Conservation (phyloP, 1,140 invertebrate genomes). For the Meloidogyne hapla region DNA sequence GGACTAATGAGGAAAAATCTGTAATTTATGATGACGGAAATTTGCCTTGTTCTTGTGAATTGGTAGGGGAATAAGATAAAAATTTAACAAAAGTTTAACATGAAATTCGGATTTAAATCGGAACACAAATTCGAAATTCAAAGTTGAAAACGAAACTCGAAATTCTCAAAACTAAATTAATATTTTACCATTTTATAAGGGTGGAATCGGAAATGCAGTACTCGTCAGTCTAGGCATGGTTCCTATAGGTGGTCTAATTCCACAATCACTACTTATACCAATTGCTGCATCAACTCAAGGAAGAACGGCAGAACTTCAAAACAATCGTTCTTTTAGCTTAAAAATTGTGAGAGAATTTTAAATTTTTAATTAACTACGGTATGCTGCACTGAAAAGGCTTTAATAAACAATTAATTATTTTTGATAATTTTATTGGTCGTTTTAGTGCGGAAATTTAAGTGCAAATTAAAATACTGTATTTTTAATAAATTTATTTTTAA, state of each 20-base stretch:
- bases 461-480: no score
- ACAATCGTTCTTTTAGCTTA: background rate
- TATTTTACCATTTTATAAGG: background rate
- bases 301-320: background rate
- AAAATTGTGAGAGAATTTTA: background rate
- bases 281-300: background rate
- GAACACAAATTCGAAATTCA: background rate
- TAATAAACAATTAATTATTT: no score
- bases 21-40: background rate
- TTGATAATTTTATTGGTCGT: no score
- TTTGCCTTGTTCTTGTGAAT: conserved; percentile 35
- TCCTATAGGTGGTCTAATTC: background rate
- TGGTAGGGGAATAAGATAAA: no score
- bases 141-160: no score
- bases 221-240: conserved; percentile 13
- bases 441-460: no score
- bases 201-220: conserved; percentile 23
- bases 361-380: conserved; percentile 17
- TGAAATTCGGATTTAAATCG: conserved; percentile 6
- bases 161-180: background rate
- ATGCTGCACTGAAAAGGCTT: no score
- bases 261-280: background rate
- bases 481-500: no score
- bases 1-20: background rate
- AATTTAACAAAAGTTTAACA: no score